Percentiles rank a stretch among this genome's conserved stretches.
Conservation (phyloP, 2,888 invertebrate species). For the Lottia scabra region DNA sequence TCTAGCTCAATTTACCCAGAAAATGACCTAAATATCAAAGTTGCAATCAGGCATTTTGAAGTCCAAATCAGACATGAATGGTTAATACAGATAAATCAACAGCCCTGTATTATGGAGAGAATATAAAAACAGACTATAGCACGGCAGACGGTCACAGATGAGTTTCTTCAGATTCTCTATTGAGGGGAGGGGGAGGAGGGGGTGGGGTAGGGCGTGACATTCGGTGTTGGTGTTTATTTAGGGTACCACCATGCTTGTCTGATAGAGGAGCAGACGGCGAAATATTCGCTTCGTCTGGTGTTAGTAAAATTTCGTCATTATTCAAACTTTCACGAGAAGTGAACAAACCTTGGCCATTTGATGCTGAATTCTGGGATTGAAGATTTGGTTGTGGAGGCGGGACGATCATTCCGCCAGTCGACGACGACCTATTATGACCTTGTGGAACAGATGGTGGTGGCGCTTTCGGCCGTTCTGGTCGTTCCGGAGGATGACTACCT, state of each 20-base stretch:
- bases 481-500: slow-evolving; percentile 35
- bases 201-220: slow-evolving; percentile 52
- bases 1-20: no score
- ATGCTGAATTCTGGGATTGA: not conserved
- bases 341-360: slow-evolving; percentile 14
- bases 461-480: slow-evolving; percentile 54
- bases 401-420: slow-evolving; percentile 43
- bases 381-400: slow-evolving; percentile 1
- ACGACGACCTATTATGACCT: slow-evolving; percentile 55
- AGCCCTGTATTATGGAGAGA: no score
- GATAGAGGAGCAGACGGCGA: slow-evolving; percentile 8
- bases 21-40: no score
- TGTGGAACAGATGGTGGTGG: slow-evolving; percentile 41
- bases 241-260: not conserved
- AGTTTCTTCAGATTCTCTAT: slow-evolving; percentile 51
- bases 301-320: slow-evolving; percentile 23
- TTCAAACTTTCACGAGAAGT: slow-evolving; percentile 18
- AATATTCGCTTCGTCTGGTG: slow-evolving; percentile 31
- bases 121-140: no score
- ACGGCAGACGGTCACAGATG: slow-evolving; percentile 40
- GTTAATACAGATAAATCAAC: no score
- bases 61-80: no score
- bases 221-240: slow-evolving; percentile 4
- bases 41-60: no score
- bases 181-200: slow-evolving; percentile 52